Evolutionary conservation across 2,113 vertebrate species (phyloP), one percentile per base, ranked within the genome.

Genomic region (Daubentonia madagascariensis): DNA sequence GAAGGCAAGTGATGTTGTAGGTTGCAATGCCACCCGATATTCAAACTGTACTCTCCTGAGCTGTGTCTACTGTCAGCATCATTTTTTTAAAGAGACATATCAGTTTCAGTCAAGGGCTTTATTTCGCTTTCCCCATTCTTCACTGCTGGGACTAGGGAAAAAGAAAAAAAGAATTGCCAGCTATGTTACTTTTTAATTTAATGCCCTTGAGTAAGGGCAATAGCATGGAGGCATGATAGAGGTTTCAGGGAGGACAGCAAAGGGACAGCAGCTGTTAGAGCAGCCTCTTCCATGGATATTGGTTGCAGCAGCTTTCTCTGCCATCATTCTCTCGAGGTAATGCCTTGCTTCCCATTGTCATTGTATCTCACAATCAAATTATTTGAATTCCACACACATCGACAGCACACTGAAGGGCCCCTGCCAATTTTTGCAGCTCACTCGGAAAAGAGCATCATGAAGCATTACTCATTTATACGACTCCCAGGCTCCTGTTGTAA

Each of bases 351-450:
- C 96, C 97, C 96, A 98, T 98, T 97, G 98, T 98, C 97, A 96
- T 88, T 97, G 98, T 97, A 98, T 90, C 98, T 63, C 85, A 91
- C 98, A 98, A 98, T 98, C 98, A 97, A 98, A 98, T 98, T 97
- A 98, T 99, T 98, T 98, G 98, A 98, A 99, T 99, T 99, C 98
- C 98, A 98, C 98, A 98, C 98, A 98, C 98, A 99, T 98, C 98
- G 87, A 98, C 98, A 98, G 97, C 98, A 98, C 98, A 96, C 98
- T 23, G 80, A 98, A 98, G 97, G 98, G 98, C 98, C 97, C 97
- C 98, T 99, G 98, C 98, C 99, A 99, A 98, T 98, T 98, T 98
- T 93, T 14, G 78, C 97, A 95, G 98, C 98, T 97, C 37, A 96
- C 98, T 98, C 95, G 98, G 97, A 98, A 98, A 97, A 96, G 98